phyloP scores from a whole-genome alignment of 2,888 invertebrate genomes.

The Oasisia sp. region DNA sequence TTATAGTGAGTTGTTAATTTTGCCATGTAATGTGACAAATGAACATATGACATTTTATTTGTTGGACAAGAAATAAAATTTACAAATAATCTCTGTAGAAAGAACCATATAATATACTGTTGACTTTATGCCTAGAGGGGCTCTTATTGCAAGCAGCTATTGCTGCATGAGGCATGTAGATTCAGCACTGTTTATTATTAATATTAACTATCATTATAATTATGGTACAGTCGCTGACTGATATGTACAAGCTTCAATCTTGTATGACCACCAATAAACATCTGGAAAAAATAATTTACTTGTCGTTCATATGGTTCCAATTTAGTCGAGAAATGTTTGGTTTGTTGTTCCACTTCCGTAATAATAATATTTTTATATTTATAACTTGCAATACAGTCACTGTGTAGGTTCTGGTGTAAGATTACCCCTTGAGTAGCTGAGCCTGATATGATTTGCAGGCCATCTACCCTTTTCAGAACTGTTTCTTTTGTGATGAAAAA shows the following conservation, averaged over 20 bases:
- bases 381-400: neutral
- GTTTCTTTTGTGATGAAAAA: too few species aligned
- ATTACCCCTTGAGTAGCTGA: too few species aligned
- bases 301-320: neutral
- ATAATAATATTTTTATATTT: too few species aligned
- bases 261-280: neutral
- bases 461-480: too few species aligned
- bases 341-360: neutral
- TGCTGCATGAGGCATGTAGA: slow-evolving; percentile 17
- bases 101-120: neutral
- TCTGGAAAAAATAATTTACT: neutral
- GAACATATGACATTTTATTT: neutral
- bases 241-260: neutral
- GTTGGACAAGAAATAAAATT: neutral
- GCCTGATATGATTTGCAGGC: too few species aligned
- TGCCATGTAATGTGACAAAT: neutral
- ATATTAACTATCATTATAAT: slow-evolving; percentile 3
- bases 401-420: neutral
- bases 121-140: neutral
- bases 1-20: neutral
- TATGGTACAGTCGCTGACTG: slow-evolving; percentile 10
- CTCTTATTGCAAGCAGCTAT: neutral
- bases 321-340: neutral
- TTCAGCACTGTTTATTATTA: neutral
- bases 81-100: neutral